These are phyloP conservation scores for Propithecus deckenii DNA, from an alignment of 2,797 vertebrate genomes.

Conservation along the genomic window DNA sequence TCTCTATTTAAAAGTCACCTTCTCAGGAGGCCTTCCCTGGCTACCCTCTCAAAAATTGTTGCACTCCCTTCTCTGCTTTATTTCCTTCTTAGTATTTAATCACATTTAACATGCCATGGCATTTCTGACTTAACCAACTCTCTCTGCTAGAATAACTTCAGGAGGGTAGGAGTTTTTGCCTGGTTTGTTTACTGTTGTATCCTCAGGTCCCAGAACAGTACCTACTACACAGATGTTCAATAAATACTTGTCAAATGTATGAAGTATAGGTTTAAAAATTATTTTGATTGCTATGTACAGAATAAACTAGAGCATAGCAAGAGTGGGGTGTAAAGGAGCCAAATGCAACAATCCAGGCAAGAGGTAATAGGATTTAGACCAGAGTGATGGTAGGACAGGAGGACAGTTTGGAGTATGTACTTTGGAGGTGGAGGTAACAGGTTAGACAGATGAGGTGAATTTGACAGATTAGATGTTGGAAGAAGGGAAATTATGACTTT, in stretches of 20 bases:
- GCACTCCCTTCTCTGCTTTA: not conserved
- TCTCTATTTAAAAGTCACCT: conserved; percentile 38
- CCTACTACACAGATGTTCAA: not conserved
- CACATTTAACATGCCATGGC: not conserved
- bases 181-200: not conserved
- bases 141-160: not conserved
- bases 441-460: not conserved
- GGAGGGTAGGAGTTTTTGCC: not conserved
- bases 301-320: not conserved
- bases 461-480: not conserved
- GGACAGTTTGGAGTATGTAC: not conserved
- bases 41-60: not conserved
- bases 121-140: conserved; percentile 13
- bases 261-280: conserved; percentile 1
- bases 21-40: not conserved
- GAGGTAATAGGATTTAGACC: not conserved
- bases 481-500: not conserved
- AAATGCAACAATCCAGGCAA: not conserved
- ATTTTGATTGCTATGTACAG: not conserved
- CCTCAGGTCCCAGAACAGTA: not conserved
- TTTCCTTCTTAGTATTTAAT: conserved; percentile 2
- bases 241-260: conserved; percentile 22
- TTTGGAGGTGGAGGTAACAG: not conserved
- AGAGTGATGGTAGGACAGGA: not conserved
- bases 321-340: not conserved